Evolutionary conservation across 2,113 vertebrate species (phyloP), one percentile per base, ranked within the genome.

Genomic region (cattle (Bos taurus)): DNA sequence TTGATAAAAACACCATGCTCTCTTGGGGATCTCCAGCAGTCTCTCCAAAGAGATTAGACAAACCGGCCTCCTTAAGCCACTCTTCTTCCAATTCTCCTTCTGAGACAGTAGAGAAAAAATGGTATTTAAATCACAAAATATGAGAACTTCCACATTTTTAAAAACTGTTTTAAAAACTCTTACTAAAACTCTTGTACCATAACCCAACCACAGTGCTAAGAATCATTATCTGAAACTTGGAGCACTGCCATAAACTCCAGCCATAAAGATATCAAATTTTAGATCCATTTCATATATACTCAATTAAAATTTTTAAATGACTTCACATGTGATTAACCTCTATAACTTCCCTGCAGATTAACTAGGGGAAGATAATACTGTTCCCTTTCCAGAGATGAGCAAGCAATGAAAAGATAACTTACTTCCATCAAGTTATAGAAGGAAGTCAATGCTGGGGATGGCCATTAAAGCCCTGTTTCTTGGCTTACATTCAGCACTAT

Each of bases 71-170:
- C 59, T 99, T 99, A 48, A 99, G 99, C 99, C 99, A 99, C 43
- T 99, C 99, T 98, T 99, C 99, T 98, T 99, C 99, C 98, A 99
- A 98, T 91, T 99, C 99, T 2, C 99, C 99, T 91, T 99, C 99
- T 99, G 95, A 87, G 77, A 87, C 43, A 94, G 23, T 50, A 16
- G 97, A 91, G 97, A 91, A 90, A 91, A 92, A 95, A 60, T 17
- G 14, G 16, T n/a, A n/a, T 33, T 93, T 74, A 57, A 89, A 40
- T 97, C 62, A 93, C 48, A 57, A 93, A 86, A 40, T 48, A 25
- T 16, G 46, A 94, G 71, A 93, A 92, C 6, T 8, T 87, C 48
- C 15, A 60, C 14, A 43, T 81, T 88, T 74, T 82, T 36, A 84
- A 48, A 89, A 95, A 84, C 89, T 64, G 50, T 33, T n/a, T 33